phyloP scores from a whole-genome alignment of 2,113 vertebrate genomes.

The Procavia capensis region DNA sequence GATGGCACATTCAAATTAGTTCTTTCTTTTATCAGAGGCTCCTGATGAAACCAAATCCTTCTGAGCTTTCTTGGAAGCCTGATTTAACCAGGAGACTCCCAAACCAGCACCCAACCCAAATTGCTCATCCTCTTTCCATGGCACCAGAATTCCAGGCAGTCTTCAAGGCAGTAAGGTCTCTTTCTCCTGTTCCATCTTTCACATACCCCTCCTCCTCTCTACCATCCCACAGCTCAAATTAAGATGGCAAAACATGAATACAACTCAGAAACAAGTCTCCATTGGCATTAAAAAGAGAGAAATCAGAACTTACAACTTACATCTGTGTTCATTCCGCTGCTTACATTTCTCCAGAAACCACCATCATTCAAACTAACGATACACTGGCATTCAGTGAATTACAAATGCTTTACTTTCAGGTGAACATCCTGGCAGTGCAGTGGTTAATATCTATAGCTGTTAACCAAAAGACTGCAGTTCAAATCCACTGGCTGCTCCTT shows the following conservation, averaged over 20 bases:
- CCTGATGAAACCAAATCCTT: not conserved
- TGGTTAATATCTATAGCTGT: no score
- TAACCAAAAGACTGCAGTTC: no score
- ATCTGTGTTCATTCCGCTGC: not conserved
- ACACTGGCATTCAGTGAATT: not conserved
- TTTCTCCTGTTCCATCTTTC: not conserved
- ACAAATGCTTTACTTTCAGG: not conserved
- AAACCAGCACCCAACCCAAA: not conserved
- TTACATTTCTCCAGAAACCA: not conserved
- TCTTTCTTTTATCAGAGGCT: not conserved
- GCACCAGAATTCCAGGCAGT: not conserved
- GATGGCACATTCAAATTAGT: no score
- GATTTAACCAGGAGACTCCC: no score
- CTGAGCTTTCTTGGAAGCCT: not conserved
- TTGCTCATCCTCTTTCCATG: not conserved
- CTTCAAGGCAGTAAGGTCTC: accelerated
- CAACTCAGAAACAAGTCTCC: not conserved
- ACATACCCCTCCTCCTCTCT: not conserved
- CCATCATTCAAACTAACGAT: not conserved
- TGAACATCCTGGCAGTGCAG: not conserved
- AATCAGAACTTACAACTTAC: not conserved
- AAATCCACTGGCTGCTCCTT: no score
- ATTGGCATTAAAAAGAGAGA: not conserved
- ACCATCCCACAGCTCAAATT: not conserved
- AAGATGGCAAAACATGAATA: not conserved